These are phyloP conservation scores for Drosophila subpulchrella DNA, from an alignment of 1,140 invertebrate species.

Conservation along the genomic window DNA sequence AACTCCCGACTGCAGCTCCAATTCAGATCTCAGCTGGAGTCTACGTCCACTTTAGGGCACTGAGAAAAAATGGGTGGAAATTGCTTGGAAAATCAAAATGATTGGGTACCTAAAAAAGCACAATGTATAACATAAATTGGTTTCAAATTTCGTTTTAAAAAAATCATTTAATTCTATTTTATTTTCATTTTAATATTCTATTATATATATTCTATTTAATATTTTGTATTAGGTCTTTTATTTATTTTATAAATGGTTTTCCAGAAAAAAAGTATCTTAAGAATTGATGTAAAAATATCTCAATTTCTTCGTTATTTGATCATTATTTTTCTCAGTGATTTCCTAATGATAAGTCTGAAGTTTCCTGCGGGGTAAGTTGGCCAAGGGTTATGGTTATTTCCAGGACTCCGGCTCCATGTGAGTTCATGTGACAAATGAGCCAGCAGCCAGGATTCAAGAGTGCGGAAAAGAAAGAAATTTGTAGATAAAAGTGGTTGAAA, in stretches of 20 bases:
- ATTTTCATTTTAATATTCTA: too few species aligned
- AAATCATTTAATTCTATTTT: too few species aligned
- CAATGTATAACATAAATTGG: too few species aligned
- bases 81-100: too few species aligned
- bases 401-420: constrained; percentile 20
- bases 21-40: constrained; percentile 31
- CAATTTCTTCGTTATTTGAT: too few species aligned
- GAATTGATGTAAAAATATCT: too few species aligned
- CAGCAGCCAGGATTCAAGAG: constrained; percentile 27
- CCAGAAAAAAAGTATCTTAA: too few species aligned
- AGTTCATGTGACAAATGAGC: constrained; percentile 46
- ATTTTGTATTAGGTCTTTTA: too few species aligned
- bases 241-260: too few species aligned
- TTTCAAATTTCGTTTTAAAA: too few species aligned
- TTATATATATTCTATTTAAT: too few species aligned
- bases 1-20: constrained; percentile 14
- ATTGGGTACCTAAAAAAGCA: too few species aligned
- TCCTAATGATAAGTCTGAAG: constrained; percentile 21
- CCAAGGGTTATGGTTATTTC: constrained; percentile 19
- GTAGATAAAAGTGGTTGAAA: constrained; percentile 6
- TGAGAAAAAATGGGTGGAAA: not conserved
- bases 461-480: constrained; percentile 27
- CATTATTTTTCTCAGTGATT: constrained; percentile 3
- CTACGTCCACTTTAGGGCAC: not conserved
- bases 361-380: not conserved